phyloP scores from a whole-genome alignment of 2,888 invertebrate species.

The Leucophora obtusa region DNA sequence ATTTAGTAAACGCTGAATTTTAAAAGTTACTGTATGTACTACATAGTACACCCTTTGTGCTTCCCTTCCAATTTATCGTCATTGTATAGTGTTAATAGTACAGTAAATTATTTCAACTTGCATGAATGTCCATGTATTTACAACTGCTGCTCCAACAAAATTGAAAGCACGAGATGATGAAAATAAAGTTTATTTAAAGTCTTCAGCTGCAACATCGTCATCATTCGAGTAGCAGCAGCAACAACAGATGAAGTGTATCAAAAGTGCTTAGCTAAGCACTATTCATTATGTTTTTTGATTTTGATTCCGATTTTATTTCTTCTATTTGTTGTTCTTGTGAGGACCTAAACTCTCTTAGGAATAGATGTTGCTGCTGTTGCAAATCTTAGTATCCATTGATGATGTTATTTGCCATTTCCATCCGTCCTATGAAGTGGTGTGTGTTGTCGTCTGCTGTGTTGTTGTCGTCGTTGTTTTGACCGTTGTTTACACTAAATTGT shows the following conservation, averaged over 20 bases:
- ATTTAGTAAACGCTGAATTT: too few species aligned
- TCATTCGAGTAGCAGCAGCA: neutral
- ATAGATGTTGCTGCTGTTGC: conserved; percentile 17
- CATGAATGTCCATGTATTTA: conserved; percentile 19
- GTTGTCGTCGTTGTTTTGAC: conserved; percentile 46
- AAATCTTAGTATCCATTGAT: conserved; percentile 28
- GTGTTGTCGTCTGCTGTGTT: conserved; percentile 17
- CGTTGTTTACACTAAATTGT: conserved; percentile 44
- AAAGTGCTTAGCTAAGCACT: conserved; percentile 60
- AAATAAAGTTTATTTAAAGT: conserved; percentile 41
- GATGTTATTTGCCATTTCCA: conserved; percentile 36
- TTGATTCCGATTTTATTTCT: neutral
- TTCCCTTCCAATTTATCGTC: conserved; percentile 57
- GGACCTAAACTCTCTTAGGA: conserved; percentile 47
- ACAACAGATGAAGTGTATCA: conserved; percentile 37
- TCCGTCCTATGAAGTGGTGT: conserved; percentile 22
- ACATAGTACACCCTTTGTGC: conserved; percentile 35
- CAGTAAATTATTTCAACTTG: conserved; percentile 60
- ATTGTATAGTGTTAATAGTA: conserved; percentile 58
- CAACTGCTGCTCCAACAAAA: neutral
- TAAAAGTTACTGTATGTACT: too few species aligned
- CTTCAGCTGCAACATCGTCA: conserved; percentile 25
- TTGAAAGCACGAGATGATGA: conserved; percentile 3
- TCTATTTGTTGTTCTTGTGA: conserved; percentile 26
- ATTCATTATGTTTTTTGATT: conserved; percentile 47